A percentile compares a stretch with the other conserved stretches of the same genome.
Evolutionary conservation across 2,888 invertebrate species (phyloP).

Genomic region (Nomada flava): DNA sequence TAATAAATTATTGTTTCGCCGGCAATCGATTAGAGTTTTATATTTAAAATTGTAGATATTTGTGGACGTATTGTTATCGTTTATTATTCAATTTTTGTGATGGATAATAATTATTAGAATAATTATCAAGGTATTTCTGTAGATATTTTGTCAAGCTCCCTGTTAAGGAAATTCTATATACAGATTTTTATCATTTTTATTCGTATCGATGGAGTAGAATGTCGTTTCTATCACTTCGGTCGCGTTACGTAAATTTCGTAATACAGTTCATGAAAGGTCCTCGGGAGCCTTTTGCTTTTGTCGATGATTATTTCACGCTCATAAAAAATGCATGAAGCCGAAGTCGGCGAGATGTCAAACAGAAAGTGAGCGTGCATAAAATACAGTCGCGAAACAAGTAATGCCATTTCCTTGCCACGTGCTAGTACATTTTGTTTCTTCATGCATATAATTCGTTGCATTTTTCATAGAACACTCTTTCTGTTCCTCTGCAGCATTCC

Average conservation of each 20-base stretch:
- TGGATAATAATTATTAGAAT: no score
- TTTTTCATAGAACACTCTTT: conserved; percentile 7
- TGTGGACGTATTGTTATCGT: no score
- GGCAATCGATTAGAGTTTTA: no score
- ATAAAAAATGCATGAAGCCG: conserved; percentile 25
- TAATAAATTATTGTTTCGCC: no score
- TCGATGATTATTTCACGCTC: conserved; percentile 10
- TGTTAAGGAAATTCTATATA: neutral
- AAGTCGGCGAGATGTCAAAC: neutral
- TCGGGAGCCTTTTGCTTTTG: neutral
- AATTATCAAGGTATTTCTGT: no score
- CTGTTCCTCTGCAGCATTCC: neutral
- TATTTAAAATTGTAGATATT: no score
- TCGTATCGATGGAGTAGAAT: neutral
- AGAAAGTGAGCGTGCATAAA: neutral
- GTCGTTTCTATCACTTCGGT: neutral
- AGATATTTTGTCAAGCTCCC: no score
- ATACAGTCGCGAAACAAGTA: neutral
- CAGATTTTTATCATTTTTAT: neutral
- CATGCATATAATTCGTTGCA: conserved; percentile 23
- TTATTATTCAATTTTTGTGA: no score
- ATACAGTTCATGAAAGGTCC: neutral
- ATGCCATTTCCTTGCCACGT: neutral
- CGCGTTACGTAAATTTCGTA: conserved; percentile 9
- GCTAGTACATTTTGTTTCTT: neutral